phyloP scores from a whole-genome alignment of 1,140 invertebrate species.

The Holotrichia oblita region DNA sequence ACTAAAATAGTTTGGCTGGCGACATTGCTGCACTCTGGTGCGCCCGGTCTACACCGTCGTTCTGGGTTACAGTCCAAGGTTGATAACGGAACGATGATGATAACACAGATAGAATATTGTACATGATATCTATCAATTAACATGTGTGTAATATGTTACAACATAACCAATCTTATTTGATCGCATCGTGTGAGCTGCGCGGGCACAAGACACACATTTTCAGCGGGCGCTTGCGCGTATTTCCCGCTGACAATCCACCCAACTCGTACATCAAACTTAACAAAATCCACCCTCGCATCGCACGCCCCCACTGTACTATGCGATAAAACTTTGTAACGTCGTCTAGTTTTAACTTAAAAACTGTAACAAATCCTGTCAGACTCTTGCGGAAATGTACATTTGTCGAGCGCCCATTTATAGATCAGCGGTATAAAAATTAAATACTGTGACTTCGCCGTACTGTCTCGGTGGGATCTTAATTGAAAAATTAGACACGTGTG shows the following conservation, averaged over 20 bases:
- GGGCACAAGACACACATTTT: conserved; percentile 36
- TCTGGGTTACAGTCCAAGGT: conserved; percentile 58
- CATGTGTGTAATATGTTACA: conserved; percentile 49
- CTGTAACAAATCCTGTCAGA: neutral
- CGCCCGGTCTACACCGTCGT: conserved; percentile 48
- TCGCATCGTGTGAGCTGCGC: conserved; percentile 32
- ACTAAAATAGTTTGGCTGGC: conserved; percentile 58
- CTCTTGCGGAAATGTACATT: neutral
- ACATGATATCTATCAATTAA: conserved; percentile 54
- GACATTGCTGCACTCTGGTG: conserved; percentile 57
- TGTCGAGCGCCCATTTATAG: neutral
- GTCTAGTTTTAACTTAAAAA: neutral
- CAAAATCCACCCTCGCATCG: conserved; percentile 15
- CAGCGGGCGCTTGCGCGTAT: conserved; percentile 42
- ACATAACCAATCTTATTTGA: conserved; percentile 54
- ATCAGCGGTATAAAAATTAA: neutral
- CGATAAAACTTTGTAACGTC: neutral
- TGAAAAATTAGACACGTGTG: neutral
- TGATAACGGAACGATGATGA: conserved; percentile 56
- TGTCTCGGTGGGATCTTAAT: neutral
- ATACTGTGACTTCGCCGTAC: neutral
- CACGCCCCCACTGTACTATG: neutral
- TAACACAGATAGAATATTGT: conserved; percentile 51
- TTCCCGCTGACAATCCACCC: conserved; percentile 43
- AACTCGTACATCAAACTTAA: conserved; percentile 23